Conservation (phyloP, 2,888 invertebrate genomes). For the Eretmocerus hayati region DNA sequence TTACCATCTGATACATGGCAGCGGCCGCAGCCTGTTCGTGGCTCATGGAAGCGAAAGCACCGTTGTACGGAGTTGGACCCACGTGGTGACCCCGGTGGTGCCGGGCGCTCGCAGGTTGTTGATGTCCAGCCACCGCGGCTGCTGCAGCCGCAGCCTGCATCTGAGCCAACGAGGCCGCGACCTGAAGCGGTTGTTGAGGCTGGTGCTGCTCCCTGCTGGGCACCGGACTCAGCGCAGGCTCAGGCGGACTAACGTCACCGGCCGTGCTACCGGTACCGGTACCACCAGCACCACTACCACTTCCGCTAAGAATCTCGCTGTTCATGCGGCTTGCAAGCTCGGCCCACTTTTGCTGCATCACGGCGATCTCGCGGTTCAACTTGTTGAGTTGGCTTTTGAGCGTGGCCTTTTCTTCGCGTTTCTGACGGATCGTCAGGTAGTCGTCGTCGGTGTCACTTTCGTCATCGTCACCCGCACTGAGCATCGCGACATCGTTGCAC, state of each 20-base stretch:
- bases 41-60: constrained; percentile 53
- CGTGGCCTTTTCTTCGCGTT: constrained; percentile 79
- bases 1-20: constrained; percentile 44
- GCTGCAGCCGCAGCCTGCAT: no score
- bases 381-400: constrained; percentile 78
- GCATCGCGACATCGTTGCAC: constrained; percentile 57
- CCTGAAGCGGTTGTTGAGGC: constrained; percentile 50
- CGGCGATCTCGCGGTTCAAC: constrained; percentile 83
- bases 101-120: constrained; percentile 30
- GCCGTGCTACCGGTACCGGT: no score
- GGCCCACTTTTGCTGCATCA: constrained; percentile 86
- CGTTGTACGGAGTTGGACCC: constrained; percentile 50
- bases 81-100: constrained; percentile 42
- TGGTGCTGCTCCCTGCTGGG: no score
- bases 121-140: not conserved
- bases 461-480: constrained; percentile 62
- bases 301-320: constrained; percentile 51
- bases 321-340: constrained; percentile 82
- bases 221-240: constrained; percentile 46
- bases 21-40: constrained; percentile 50
- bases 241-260: constrained; percentile 47
- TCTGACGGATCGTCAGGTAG: constrained; percentile 72
- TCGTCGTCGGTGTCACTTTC: constrained; percentile 72
- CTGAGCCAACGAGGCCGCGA: no score
- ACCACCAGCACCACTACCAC: no score